Evolutionary conservation across 2,888 invertebrate species (phyloP).

Genomic region (Latrodectus hesperus): DNA sequence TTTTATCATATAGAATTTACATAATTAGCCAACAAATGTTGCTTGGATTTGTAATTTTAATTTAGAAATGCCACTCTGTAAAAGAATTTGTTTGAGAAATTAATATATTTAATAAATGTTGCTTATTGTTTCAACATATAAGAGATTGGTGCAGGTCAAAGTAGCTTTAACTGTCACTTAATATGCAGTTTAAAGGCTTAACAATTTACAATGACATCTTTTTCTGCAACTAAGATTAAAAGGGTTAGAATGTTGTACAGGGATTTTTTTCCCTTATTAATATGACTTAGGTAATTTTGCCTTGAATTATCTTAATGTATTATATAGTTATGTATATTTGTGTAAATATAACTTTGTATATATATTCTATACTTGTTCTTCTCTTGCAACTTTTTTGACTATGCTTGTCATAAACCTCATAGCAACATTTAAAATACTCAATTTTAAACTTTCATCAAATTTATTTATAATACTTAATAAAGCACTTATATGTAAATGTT

Average conservation of each 20-base stretch:
- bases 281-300: slow-evolving; percentile 11
- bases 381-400: not conserved
- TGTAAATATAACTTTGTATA: slow-evolving; percentile 61
- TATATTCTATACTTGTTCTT: slow-evolving; percentile 19
- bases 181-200: not conserved
- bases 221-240: slow-evolving; percentile 33
- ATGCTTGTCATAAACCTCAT: slow-evolving; percentile 11
- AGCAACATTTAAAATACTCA: slow-evolving; percentile 5
- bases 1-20: too few species aligned
- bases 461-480: not conserved
- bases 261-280: slow-evolving; percentile 45
- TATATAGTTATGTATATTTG: slow-evolving; percentile 50
- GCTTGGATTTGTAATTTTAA: not conserved
- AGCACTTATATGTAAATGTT: not conserved
- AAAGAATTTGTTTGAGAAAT: not conserved
- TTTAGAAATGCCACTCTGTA: not conserved
- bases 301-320: slow-evolving; percentile 46
- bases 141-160: not conserved
- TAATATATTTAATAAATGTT: not conserved
- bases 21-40: too few species aligned
- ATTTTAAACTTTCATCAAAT: not conserved
- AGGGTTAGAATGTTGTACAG: slow-evolving; percentile 39
- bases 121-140: not conserved
- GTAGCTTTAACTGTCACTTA: not conserved
- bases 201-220: not conserved